These are phyloP conservation scores for Cryptocephalus primarius DNA, from an alignment of 2,888 invertebrate genomes.

Conservation along the genomic window DNA sequence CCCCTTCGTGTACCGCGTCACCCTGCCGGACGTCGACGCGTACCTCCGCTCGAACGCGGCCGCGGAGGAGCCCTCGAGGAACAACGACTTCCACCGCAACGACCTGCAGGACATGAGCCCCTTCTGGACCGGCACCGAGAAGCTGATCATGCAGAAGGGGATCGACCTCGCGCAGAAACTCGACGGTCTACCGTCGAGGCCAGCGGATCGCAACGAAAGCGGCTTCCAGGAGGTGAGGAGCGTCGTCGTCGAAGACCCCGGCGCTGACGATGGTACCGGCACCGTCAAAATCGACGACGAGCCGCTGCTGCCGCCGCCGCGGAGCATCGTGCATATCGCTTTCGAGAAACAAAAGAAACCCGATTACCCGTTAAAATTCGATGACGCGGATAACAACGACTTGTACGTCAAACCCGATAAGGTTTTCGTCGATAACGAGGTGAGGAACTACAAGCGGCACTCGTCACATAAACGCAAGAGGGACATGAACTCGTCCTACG, in stretches of 20 bases:
- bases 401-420: too few relatives aligned
- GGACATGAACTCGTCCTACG: too few relatives aligned
- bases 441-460: too few relatives aligned
- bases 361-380: too few relatives aligned
- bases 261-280: not conserved
- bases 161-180: conserved; percentile 10
- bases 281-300: not conserved
- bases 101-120: conserved; percentile 14
- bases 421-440: too few relatives aligned
- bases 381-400: too few relatives aligned
- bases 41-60: not conserved
- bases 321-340: too few relatives aligned
- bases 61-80: not conserved
- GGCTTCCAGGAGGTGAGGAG: conserved; percentile 16
- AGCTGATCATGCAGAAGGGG: conserved; percentile 11
- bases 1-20: conserved; percentile 8
- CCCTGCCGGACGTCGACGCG: conserved; percentile 4
- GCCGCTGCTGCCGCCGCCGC: too few relatives aligned
- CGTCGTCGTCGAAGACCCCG: conserved; percentile 10
- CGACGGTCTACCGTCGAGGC: conserved; percentile 1
- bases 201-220: not conserved
- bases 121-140: conserved; percentile 13
- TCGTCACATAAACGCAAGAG: too few relatives aligned
- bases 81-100: conserved; percentile 8
- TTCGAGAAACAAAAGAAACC: too few relatives aligned